Conservation (phyloP, 2,113 vertebrate species). For the Asarcornis scutulata region DNA sequence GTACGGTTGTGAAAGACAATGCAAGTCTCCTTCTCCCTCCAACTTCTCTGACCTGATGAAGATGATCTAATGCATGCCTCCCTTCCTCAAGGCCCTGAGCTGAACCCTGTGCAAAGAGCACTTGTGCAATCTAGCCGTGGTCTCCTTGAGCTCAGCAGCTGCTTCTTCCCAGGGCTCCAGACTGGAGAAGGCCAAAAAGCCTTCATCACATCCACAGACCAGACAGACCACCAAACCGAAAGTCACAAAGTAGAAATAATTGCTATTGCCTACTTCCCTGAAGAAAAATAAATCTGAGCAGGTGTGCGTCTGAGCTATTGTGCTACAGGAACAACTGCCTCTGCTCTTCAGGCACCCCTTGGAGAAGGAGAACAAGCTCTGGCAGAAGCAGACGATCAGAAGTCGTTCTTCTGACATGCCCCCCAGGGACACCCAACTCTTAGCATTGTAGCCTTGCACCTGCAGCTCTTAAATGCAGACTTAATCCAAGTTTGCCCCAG, state of each 20-base stretch:
- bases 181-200: not conserved
- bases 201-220: not conserved
- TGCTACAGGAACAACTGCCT: conserved; percentile 28
- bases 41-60: not conserved
- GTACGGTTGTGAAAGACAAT: not conserved
- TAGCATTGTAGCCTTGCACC: conserved; percentile 42
- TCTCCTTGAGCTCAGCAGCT: conserved; percentile 32
- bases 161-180: conserved; percentile 32
- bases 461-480: conserved; percentile 37
- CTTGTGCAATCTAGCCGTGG: conserved; percentile 17
- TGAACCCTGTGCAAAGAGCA: conserved; percentile 11
- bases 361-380: conserved; percentile 39
- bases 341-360: conserved; percentile 38
- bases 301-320: conserved; percentile 26
- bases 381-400: not conserved
- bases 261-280: conserved; percentile 35
- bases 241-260: not conserved
- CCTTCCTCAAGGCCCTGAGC: not conserved
- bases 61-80: not conserved
- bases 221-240: not conserved
- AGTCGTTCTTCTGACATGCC: not conserved
- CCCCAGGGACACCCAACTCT: conserved; percentile 2
- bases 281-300: conserved; percentile 52
- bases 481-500: conserved; percentile 13
- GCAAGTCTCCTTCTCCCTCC: not conserved